Base-by-base conservation (phyloP, 1,140 invertebrate genomes). In the Panagrolaimus sp. region DNA sequence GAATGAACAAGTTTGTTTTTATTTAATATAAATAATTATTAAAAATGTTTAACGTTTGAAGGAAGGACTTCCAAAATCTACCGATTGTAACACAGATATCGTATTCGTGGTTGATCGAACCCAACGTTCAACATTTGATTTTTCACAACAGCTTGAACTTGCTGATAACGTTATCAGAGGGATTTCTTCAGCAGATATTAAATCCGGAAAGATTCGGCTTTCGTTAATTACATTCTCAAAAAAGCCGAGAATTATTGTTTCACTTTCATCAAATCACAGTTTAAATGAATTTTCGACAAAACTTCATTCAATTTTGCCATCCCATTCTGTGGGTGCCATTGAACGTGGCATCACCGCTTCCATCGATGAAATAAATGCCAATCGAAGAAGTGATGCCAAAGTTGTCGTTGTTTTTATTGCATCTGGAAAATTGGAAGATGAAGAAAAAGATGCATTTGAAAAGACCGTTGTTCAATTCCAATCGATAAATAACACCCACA, bases 21-120 rank as follows among this genome's bases (percentile, higher is more conserved):
- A 67, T 38, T n/a, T 63, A 26, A n/a, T 15, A 68, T 17, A 65
- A 2, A 9, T 4, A 64, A 7, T 8, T 38, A 2, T 38, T 38
- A 38, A 38, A 38, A 38, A n/a, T n/a, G n/a, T n/a, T n/a, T 38
- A 38, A 38, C 24, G 7, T n/a, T 52, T 24, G 8, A 10, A 43
- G 68, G 48, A 55, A 67, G 55, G n/a, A 14, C 43, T 28, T 14
- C 28, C 43, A n/a, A 26, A 43, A 32, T 32, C 70, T 12, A 43
- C 45, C 1, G 8, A 24, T 14, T 72, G 71, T 64, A 67, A 72
- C 24, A 69, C 66, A 14, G 72, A 73, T 43, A 28, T 73, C 4
- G 46, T 73, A 26, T 58, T 73, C 15, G 62, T 73, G 24, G 44
- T 73, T 62, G 72, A 73, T 46, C 47, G 70, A 8, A 73, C 72